Base-by-base conservation (phyloP, 2,888 invertebrate species). In the Sesia apiformis region DNA sequence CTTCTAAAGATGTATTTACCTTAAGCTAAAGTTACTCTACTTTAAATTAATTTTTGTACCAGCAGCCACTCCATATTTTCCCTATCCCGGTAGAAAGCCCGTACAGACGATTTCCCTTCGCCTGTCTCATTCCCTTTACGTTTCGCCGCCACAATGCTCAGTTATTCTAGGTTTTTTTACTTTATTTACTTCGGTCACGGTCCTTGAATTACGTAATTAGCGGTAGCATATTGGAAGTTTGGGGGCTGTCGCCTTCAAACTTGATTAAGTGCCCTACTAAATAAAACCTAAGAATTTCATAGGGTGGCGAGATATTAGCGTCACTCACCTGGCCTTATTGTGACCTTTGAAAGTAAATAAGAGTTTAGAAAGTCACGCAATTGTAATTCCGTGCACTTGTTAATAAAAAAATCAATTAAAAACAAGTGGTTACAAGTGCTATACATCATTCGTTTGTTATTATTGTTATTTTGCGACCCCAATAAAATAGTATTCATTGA, bases 201-300 rank as follows among this genome's bases (percentile, higher is more conserved):
- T 79, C 68, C 76, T 81, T 81, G 81, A 78, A 86, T 85, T 81
- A 83, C 79, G 75, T 85, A 86, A 88, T 88, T 86, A 86, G 82
- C 74, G 71, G 80, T 73, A 77, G 76, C 74, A 78, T 78, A 82
- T 84, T 81, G 77, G 72, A 71, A 77, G 71, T 76, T 74, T 64
- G 63, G 71, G 72, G 70, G 70, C 71, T 73, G 75, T 76, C 70
- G 69, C 69, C 72, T 69, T 68, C 67, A 67, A 78, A 74, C 69
- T 65, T 71, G 72, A 78, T 80, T 77, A 76, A 73, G 72, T 72
- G 68, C 67, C 58, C 56, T 56, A 59, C 59, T 57, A 72, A 75
- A 72, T 74, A 72, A 72, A 70, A 67, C 61, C 63, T 60, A 60
- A 63, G 57, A 59, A 64, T 63, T 63, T 66, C 60, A 65, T 63